These are phyloP conservation scores for Glareola pratincola DNA, from an alignment of 2,113 vertebrate species.

Conservation along the genomic window DNA sequence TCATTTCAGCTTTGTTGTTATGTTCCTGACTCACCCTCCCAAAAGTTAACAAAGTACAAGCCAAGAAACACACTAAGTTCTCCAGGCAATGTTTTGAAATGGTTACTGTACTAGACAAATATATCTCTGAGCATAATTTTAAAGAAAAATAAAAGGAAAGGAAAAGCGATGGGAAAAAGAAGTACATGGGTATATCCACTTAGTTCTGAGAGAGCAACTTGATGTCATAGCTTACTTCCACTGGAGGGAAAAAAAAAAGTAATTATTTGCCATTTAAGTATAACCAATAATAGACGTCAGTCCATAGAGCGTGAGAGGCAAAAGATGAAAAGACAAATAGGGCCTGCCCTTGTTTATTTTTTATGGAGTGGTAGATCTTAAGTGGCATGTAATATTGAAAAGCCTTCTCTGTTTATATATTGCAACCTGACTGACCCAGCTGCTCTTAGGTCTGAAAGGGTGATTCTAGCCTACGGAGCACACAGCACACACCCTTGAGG, in stretches of 20 bases:
- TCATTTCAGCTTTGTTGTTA: not conserved
- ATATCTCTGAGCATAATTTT: not conserved
- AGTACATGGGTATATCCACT: not conserved
- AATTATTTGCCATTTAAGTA: not conserved
- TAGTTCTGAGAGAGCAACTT: not conserved
- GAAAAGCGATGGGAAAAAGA: rapidly evolving
- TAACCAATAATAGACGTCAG: not conserved
- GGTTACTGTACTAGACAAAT: not conserved
- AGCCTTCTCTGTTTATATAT: not conserved
- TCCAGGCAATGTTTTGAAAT: not conserved
- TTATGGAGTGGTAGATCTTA: not conserved
- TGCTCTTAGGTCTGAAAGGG: not conserved
- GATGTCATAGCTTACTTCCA: not conserved
- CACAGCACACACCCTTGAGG: not conserved
- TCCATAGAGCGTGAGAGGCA: not conserved
- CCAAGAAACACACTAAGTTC: not conserved
- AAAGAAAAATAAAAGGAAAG: not conserved
- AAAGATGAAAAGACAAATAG: not conserved
- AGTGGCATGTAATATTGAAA: not conserved
- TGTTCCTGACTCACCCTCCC: not conserved
- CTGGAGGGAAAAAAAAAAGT: not conserved
- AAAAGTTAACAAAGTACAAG: not conserved
- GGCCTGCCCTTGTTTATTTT: not conserved
- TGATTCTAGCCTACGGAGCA: not conserved
- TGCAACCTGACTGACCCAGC: not conserved